phyloP scores from a whole-genome alignment of 2,113 vertebrate species.

The Callaeas wilsoni region DNA sequence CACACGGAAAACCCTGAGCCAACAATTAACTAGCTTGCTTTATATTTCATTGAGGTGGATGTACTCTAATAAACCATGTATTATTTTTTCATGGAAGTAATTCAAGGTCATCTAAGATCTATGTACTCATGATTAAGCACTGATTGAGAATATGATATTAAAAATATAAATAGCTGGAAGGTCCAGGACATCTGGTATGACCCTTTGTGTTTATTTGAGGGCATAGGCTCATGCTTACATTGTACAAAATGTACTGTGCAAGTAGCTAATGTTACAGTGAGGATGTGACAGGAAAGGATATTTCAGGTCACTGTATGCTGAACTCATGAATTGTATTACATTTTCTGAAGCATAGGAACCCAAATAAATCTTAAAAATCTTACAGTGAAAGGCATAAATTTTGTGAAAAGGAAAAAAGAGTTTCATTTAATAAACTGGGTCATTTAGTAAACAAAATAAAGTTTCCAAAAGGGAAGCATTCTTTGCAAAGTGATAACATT shows the following conservation, averaged over 20 bases:
- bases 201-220: background rate
- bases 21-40: background rate
- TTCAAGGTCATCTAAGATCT: background rate
- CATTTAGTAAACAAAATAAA: background rate
- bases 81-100: background rate
- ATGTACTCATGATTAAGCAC: background rate
- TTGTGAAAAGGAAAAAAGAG: background rate
- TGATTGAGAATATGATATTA: background rate
- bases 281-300: background rate
- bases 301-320: background rate
- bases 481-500: background rate
- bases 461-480: background rate
- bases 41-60: background rate
- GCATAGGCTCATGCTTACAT: background rate
- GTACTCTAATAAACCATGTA: background rate
- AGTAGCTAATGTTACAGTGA: background rate
- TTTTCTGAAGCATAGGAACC: background rate
- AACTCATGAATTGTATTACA: background rate
- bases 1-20: background rate
- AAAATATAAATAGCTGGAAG: background rate
- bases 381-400: background rate
- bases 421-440: background rate
- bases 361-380: background rate
- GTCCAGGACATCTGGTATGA: background rate
- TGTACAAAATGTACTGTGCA: background rate